Evolutionary conservation across 1,140 invertebrate species (phyloP).

Genomic region (Pseudoatta argentina): DNA sequence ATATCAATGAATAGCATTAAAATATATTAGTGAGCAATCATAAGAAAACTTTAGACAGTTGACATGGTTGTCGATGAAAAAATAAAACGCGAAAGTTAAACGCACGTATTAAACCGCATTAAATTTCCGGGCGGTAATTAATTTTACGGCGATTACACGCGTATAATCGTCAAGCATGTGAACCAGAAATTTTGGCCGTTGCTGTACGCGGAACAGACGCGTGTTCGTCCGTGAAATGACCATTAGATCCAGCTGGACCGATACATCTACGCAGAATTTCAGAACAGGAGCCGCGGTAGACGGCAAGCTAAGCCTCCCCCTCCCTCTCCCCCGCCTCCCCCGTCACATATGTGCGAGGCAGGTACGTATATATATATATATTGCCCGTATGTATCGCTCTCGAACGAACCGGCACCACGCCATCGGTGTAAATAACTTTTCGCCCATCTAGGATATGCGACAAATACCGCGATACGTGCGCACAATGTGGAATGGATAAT

Average conservation of each 20-base stretch:
- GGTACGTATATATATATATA: constrained; percentile 3
- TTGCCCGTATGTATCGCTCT: constrained; percentile 35
- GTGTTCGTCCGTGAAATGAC: constrained; percentile 77
- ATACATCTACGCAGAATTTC: constrained; percentile 75
- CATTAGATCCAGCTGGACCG: constrained; percentile 73
- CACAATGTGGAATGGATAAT: constrained; percentile 8
- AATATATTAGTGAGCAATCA: background rate
- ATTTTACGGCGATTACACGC: constrained; percentile 69
- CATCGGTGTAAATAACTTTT: constrained; percentile 52
- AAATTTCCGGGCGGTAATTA: constrained; percentile 56
- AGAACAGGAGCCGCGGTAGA: constrained; percentile 69
- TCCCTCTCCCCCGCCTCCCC: background rate
- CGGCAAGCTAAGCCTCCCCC: constrained; percentile 71
- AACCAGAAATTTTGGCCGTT: constrained; percentile 60
- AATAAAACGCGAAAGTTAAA: background rate
- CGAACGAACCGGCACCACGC: constrained; percentile 10
- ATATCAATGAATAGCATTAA: background rate
- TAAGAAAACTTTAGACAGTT: background rate
- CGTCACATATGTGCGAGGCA: constrained; percentile 64
- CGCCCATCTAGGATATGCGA: constrained; percentile 33
- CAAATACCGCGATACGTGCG: constrained; percentile 20
- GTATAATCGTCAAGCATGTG: background rate
- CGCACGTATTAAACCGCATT: background rate
- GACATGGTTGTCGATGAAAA: background rate
- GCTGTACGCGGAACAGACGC: constrained; percentile 71